Evolutionary conservation across 37 sponge, comb jelly and placozoan genomes (phyloP).

Genomic region (Hexactinellida sp.): DNA sequence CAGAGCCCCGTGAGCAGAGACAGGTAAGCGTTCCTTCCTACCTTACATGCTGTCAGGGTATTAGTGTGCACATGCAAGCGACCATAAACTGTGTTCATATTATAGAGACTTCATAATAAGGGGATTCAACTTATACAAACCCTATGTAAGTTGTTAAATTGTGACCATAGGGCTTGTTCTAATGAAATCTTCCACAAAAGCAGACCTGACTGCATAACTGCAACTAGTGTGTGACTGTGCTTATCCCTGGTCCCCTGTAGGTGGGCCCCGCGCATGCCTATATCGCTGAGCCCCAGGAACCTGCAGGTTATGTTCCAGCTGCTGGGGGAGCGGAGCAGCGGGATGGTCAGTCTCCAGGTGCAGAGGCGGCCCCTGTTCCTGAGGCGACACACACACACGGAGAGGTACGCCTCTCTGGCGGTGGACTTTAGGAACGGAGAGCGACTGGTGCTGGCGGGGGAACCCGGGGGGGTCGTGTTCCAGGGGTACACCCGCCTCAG

Average conservation of each 20-base stretch:
- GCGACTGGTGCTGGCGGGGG: slow-evolving; percentile 26
- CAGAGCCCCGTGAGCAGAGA: not conserved
- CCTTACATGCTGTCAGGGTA: no score
- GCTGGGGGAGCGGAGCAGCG: slow-evolving; percentile 22
- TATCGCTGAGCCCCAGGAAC: not conserved
- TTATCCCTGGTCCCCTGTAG: not conserved
- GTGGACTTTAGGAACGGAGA: slow-evolving; percentile 39
- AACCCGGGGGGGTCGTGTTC: slow-evolving; percentile 13
- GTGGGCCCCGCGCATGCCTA: not conserved
- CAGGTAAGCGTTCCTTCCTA: no score
- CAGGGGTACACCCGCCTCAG: slow-evolving; percentile 20
- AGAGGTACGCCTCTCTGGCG: slow-evolving; percentile 23
- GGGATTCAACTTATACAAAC: no score
- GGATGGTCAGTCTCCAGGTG: slow-evolving; percentile 35
- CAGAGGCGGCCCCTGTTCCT: not conserved
- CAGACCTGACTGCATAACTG: no score
- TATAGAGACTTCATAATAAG: no score
- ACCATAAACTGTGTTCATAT: no score
- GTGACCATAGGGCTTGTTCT: no score
- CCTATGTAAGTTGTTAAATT: no score
- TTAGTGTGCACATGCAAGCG: no score
- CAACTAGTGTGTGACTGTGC: no score
- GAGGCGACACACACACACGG: not conserved
- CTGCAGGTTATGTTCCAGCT: slow-evolving; percentile 43
- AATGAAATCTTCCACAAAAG: no score